Evolutionary conservation across 2,113 vertebrate genomes (phyloP).

Genomic region (Eulemur macaco): DNA sequence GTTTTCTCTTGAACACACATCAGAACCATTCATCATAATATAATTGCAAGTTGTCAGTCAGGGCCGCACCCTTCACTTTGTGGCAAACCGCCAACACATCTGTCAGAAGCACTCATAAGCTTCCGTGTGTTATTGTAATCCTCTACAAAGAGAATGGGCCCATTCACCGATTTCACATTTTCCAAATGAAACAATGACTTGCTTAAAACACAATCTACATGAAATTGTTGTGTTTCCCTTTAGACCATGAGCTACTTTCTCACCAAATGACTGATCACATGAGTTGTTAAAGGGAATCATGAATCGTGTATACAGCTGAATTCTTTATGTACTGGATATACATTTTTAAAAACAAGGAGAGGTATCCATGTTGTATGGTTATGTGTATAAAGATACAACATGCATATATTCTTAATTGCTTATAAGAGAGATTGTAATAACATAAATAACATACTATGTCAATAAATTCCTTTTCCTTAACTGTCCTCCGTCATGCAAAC

Average conservation of each 20-base stretch:
- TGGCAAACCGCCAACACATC: slow-evolving; percentile 91
- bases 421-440: not conserved
- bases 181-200: slow-evolving; percentile 84
- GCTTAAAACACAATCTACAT: slow-evolving; percentile 79
- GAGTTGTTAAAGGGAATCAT: slow-evolving; percentile 49
- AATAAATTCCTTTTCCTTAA: slow-evolving; percentile 48
- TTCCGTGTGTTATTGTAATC: slow-evolving; percentile 91
- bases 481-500: not conserved
- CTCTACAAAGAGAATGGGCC: slow-evolving; percentile 87
- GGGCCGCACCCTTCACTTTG: slow-evolving; percentile 87
- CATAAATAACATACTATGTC: not conserved
- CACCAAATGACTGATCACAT: slow-evolving; percentile 64
- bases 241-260: slow-evolving; percentile 70
- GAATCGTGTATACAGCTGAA: slow-evolving; percentile 25
- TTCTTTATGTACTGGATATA: not conserved
- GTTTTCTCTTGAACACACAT: slow-evolving; percentile 90
- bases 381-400: not conserved
- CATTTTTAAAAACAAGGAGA: slow-evolving; percentile 43
- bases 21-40: slow-evolving; percentile 88
- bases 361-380: not conserved
- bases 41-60: slow-evolving; percentile 89
- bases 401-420: not conserved
- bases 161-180: slow-evolving; percentile 86
- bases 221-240: slow-evolving; percentile 77
- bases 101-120: slow-evolving; percentile 89